Percentiles rank a stretch among this genome's conserved stretches.
These are phyloP conservation scores for Microcebus ravelobensis DNA, from an alignment of 2,113 vertebrate species.

Conservation along the genomic window DNA sequence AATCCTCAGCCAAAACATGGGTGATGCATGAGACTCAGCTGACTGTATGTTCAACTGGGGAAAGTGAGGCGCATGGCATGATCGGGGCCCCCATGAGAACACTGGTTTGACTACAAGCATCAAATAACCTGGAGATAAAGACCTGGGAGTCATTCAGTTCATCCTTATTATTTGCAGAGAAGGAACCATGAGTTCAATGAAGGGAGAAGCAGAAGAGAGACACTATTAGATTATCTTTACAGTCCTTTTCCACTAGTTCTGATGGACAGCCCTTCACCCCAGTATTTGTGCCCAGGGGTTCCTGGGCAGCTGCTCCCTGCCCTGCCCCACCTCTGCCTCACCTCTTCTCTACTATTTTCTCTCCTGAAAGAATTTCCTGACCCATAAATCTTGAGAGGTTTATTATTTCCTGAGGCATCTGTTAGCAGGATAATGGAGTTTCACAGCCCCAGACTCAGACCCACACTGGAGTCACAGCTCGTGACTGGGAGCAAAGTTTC, in stretches of 20 bases:
- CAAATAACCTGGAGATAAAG: background rate
- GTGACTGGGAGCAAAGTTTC: background rate
- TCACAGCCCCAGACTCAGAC: background rate
- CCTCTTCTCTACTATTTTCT: slow-evolving; percentile 36
- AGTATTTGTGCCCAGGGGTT: background rate
- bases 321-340: background rate
- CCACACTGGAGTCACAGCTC: background rate
- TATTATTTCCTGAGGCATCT: slow-evolving; percentile 49
- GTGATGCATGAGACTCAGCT: background rate
- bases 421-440: slow-evolving; percentile 8
- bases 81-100: background rate
- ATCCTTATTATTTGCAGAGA: background rate
- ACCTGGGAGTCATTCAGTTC: background rate
- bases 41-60: background rate
- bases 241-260: background rate
- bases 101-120: background rate
- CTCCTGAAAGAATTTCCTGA: slow-evolving; percentile 54
- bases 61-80: background rate
- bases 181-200: background rate
- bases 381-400: slow-evolving; percentile 53
- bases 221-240: background rate
- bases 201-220: background rate
- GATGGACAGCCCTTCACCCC: background rate
- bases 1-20: background rate
- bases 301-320: background rate